phyloP scores from a whole-genome alignment of 2,888 invertebrate species.

The Cremastinae sp. region DNA sequence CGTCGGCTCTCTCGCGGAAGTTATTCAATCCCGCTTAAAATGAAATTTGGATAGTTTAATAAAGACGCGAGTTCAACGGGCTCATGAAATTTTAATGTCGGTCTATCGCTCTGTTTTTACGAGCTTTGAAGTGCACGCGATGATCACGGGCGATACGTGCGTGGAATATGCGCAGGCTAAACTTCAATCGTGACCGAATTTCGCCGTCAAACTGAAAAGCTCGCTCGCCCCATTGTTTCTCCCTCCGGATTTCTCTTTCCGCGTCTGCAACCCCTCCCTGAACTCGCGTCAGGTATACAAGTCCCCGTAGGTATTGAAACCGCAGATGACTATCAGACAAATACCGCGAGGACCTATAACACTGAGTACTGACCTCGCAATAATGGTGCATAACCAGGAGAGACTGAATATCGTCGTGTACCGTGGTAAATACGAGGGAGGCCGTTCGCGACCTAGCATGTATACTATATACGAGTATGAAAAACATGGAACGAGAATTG shows the following conservation, averaged over 20 bases:
- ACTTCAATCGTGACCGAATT: conserved; percentile 25
- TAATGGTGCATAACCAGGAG: conserved; percentile 42
- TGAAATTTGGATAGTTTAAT: too few relatives aligned
- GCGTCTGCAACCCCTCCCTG: too few relatives aligned
- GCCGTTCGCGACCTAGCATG: conserved; percentile 36
- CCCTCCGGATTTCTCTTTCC: not conserved
- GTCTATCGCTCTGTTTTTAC: not conserved
- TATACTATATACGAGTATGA: conserved; percentile 20
- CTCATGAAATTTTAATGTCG: not conserved
- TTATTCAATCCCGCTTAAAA: too few relatives aligned
- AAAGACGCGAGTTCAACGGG: too few relatives aligned
- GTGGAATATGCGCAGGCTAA: conserved; percentile 17
- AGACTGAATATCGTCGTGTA: conserved; percentile 21
- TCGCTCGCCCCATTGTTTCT: not conserved
- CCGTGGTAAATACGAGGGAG: conserved; percentile 53
- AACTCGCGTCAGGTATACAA: too few relatives aligned
- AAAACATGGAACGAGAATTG: not conserved
- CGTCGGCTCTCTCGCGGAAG: too few relatives aligned
- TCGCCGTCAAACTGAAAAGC: conserved; percentile 8
- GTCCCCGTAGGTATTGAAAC: conserved; percentile 55
- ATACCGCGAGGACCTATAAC: conserved; percentile 47
- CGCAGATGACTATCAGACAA: conserved; percentile 60
- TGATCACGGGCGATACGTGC: not conserved
- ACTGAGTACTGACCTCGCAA: conserved; percentile 50
- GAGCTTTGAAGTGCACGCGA: not conserved